A percentile compares a stretch with the other conserved stretches of the same genome.
Conservation (phyloP, 2,797 vertebrate genomes). For the Peromyscus aztecus region DNA sequence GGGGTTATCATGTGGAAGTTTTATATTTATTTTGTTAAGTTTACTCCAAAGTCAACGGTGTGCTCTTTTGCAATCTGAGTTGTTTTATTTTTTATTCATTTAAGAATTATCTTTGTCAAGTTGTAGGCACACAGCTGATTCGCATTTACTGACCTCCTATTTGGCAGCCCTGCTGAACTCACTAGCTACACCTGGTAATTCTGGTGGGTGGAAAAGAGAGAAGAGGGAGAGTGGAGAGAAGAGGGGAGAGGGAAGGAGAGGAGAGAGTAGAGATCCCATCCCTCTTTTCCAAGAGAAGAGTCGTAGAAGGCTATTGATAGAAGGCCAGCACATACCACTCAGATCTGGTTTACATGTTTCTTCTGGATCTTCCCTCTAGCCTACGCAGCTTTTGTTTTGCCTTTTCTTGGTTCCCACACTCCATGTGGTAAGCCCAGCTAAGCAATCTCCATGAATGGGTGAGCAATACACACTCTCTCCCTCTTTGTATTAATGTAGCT, state of each 20-base stretch:
- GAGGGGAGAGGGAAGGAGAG: neutral
- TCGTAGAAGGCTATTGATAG: neutral
- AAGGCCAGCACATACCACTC: neutral
- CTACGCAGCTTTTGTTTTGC: neutral
- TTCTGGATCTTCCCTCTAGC: neutral
- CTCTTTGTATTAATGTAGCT: neutral
- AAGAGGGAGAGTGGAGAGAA: no score
- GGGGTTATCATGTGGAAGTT: neutral
- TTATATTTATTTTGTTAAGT: neutral
- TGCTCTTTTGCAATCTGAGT: neutral
- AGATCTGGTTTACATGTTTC: neutral
- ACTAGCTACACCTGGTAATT: neutral
- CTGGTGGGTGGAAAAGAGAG: neutral
- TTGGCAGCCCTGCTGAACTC: neutral
- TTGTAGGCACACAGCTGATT: neutral
- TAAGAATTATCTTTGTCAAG: neutral
- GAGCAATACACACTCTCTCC: neutral
- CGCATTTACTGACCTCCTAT: neutral
- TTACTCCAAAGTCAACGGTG: neutral
- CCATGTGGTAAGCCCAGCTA: neutral
- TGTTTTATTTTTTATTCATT: neutral
- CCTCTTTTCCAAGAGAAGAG: neutral
- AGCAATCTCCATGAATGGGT: neutral
- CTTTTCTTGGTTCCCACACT: neutral
- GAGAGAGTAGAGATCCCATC: neutral